A percentile compares a stretch with the other conserved stretches of the same genome.
Conservation (phyloP, 2,797 vertebrate species). For the Eidolon dupreanum region DNA sequence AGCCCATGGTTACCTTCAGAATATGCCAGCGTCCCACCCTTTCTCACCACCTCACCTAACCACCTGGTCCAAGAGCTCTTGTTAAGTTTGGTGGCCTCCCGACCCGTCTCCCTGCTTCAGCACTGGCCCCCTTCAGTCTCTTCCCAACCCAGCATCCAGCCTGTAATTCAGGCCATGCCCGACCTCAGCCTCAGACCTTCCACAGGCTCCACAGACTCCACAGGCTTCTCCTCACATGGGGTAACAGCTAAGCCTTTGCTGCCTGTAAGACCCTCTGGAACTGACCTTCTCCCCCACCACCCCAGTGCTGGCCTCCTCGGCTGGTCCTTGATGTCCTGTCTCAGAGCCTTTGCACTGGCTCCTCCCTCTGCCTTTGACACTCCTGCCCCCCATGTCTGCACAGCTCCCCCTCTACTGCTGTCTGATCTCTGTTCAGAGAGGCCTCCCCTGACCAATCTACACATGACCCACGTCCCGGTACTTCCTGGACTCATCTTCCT, state of each 20-base stretch:
- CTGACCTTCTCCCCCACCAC: background rate
- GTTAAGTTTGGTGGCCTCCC: background rate
- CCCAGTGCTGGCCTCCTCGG: background rate
- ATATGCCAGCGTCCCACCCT: too few species aligned
- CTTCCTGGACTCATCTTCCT: background rate
- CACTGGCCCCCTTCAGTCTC: background rate
- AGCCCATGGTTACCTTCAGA: background rate
- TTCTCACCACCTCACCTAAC: background rate
- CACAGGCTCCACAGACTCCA: background rate
- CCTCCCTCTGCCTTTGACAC: background rate
- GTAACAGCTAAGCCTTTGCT: background rate
- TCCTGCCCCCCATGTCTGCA: accelerated
- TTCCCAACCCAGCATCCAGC: background rate
- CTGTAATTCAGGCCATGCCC: background rate
- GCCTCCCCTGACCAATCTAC: background rate
- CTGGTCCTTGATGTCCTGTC: background rate
- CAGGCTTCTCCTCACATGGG: background rate
- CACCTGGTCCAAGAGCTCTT: background rate
- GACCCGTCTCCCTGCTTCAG: background rate
- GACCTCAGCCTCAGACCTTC: background rate
- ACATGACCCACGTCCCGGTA: background rate
- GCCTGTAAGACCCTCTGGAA: accelerated
- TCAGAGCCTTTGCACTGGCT: background rate
- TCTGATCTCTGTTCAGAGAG: background rate
- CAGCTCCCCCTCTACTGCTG: background rate